A percentile compares a stretch with the other conserved stretches of the same genome.
Conservation (phyloP, 2,113 vertebrate genomes). For the Bubo blakistoni region DNA sequence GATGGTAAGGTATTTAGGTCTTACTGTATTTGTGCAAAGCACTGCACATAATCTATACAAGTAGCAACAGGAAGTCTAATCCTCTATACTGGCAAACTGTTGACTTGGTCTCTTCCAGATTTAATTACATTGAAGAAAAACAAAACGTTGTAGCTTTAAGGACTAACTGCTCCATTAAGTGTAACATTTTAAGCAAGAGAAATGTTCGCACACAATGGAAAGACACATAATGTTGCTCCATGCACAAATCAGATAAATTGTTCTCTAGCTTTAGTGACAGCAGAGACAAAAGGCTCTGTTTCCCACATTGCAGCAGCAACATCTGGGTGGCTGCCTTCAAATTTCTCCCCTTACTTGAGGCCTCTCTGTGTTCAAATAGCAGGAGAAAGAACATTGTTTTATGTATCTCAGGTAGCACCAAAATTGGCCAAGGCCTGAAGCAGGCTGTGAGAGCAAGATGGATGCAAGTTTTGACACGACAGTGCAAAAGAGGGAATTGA, state of each 20-base stretch:
- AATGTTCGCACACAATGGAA: constrained; percentile 61
- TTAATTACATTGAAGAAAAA: neutral
- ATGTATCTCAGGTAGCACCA: neutral
- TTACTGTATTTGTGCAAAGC: constrained; percentile 18
- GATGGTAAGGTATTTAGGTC: constrained; percentile 25
- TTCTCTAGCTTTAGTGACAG: constrained; percentile 34
- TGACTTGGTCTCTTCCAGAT: neutral
- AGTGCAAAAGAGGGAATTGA: neutral
- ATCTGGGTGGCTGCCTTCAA: constrained; percentile 44
- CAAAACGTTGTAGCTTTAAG: neutral
- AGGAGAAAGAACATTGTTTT: neutral
- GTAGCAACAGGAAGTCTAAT: constrained; percentile 47
- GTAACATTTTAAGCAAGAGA: constrained; percentile 16
- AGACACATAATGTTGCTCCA: constrained; percentile 28
- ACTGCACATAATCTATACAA: constrained; percentile 23
- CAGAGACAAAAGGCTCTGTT: constrained; percentile 37
- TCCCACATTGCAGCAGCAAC: neutral
- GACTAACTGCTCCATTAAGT: constrained; percentile 12
- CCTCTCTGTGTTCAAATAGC: constrained; percentile 1
- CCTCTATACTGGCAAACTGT: neutral
- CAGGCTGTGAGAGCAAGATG: neutral
- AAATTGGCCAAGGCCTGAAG: neutral
- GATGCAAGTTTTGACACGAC: neutral
- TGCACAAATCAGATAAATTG: constrained; percentile 24
- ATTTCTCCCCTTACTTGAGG: neutral